Conservation (phyloP, 2,797 vertebrate genomes). For the Enteromius radiatus region DNA sequence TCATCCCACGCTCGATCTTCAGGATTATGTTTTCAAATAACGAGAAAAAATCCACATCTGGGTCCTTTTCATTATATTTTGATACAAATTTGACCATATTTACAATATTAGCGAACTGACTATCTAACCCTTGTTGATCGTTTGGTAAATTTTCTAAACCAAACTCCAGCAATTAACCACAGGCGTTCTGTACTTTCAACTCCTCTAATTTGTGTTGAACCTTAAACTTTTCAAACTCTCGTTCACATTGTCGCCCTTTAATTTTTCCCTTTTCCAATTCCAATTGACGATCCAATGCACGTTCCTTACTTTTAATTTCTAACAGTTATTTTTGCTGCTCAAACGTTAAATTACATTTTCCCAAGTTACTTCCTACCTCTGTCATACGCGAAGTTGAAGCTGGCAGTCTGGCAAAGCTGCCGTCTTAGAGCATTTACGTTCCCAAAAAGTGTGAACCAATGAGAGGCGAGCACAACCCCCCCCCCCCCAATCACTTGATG, state of each 20-base stretch:
- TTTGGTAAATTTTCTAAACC: neutral
- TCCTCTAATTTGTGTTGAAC: neutral
- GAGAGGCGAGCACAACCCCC: no score
- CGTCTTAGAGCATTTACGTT: no score
- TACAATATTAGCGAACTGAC: no score
- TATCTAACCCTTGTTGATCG: neutral
- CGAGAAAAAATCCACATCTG: no score
- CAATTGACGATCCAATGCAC: neutral
- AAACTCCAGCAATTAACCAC: no score
- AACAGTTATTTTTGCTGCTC: neutral
- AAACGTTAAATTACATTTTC: neutral
- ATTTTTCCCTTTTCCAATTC: neutral
- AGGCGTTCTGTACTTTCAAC: neutral
- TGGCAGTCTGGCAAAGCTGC: no score
- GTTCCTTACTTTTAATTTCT: neutral
- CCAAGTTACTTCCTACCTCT: neutral
- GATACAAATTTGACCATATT: no score
- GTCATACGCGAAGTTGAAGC: neutral
- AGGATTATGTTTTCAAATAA: no score
- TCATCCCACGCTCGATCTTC: no score
- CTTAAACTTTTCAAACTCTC: neutral
- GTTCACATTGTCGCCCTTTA: neutral
- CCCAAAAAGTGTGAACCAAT: no score
- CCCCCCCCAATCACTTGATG: no score
- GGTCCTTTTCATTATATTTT: no score